Evolutionary conservation across 2,797 vertebrate species (phyloP), one percentile per base, ranked within the genome.

Genomic region (Cuculus canorus): DNA sequence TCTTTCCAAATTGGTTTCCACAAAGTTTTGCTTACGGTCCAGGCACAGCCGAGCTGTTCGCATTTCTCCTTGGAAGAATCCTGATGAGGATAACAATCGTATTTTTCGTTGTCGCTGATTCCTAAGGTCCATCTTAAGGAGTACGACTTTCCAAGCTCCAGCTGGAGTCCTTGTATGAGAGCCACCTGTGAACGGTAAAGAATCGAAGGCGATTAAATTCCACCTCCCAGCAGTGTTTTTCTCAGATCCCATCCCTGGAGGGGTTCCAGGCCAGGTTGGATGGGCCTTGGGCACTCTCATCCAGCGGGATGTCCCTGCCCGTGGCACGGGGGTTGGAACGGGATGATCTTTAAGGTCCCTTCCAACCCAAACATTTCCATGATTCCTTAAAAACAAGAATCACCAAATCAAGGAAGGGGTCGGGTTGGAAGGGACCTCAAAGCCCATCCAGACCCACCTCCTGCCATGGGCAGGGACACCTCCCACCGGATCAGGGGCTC

Each of bases 31-130:
- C 97, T 97, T 90, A 99, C 98, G 76, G 86, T 4, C 98, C 98
- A 99, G 52, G 95, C 75, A 80, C 98, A 99, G 60, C 98, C 98
- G 56, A 98, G 98, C 39, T 88, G 88, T 52, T 30, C 52, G 72
- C 98, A 99, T 45, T 91, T 95, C 5, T 45, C 35, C 85, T 97
- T 77, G 83, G 88, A 35, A 27, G 73, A 43, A 5, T 47, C 0
- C 2, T 70, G 90, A 50, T 97, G 97, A 13, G 98, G 98, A 79
- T 98, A 2, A 83, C 98, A 99, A 93, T 98, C 60, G 28, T 98
- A 97, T 63, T 96, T 98, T 7, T 95, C 59, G 6, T 48, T n/a
- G 5, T 97, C 93, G 1, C 25, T 68, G 2, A 7, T 1, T 5
- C 17, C 24, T 11, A 80, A 21, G 4, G 95, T 81, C 98, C 98